Evolutionary conservation across 2,113 vertebrate species (phyloP).

Genomic region (Lamprotornis superbus): DNA sequence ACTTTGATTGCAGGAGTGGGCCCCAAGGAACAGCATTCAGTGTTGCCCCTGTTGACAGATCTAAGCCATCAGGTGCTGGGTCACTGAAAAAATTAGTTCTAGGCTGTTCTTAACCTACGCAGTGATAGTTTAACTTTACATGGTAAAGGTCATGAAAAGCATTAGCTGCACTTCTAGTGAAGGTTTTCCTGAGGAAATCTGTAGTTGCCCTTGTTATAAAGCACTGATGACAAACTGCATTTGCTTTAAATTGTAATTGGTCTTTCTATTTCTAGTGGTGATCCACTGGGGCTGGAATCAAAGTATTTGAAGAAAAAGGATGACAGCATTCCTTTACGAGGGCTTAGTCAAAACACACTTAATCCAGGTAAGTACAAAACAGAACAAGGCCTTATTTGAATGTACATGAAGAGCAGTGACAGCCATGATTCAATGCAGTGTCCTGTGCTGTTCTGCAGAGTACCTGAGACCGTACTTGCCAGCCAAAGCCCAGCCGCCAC

Average conservation of each 20-base stretch:
- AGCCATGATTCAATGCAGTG: neutral
- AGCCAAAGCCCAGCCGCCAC: neutral
- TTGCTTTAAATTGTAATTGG: neutral
- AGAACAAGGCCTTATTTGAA: neutral
- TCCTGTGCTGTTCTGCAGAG: conserved; percentile 69
- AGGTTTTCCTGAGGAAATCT: neutral
- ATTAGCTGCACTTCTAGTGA: neutral
- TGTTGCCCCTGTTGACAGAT: neutral
- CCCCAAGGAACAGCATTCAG: neutral
- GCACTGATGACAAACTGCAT: neutral
- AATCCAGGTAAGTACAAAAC: conserved; percentile 35
- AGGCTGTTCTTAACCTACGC: neutral
- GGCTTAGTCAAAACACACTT: conserved; percentile 79
- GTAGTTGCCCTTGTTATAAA: too few species aligned
- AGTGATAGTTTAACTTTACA: neutral
- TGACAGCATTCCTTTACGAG: conserved; percentile 83
- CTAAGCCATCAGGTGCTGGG: neutral
- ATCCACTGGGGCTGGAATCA: conserved; percentile 78
- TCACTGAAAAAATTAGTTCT: neutral
- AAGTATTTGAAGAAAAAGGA: conserved; percentile 92
- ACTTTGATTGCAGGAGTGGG: neutral
- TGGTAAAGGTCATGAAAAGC: rapidly evolving
- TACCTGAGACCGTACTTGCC: conserved; percentile 59
- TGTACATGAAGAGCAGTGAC: rapidly evolving
- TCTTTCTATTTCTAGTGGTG: conserved; percentile 67